Conservation (phyloP, 2,113 vertebrate genomes). For the Collichthys lucidus region DNA sequence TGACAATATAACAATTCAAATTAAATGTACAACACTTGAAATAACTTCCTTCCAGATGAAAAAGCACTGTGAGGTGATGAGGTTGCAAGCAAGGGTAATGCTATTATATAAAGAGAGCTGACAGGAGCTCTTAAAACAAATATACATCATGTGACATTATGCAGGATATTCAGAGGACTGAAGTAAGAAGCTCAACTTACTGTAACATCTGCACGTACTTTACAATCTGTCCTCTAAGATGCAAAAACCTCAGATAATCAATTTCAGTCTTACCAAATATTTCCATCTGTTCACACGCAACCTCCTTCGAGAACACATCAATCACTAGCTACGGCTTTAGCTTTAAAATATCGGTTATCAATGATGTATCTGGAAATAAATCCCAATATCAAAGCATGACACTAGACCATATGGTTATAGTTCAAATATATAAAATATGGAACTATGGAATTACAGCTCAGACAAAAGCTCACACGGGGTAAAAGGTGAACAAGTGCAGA, state of each 20-base stretch:
- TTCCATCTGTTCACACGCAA: not conserved
- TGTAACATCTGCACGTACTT: slow-evolving; percentile 1
- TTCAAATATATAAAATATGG: not conserved
- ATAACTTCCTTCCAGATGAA: no score
- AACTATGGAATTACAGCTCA: not conserved
- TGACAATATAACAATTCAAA: no score
- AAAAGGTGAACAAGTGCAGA: not conserved
- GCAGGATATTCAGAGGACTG: no score
- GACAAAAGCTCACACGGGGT: not conserved
- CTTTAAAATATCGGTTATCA: not conserved
- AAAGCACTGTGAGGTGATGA: no score
- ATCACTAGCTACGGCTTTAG: not conserved
- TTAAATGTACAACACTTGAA: no score
- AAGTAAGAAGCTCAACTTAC: not conserved
- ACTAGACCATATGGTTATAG: not conserved
- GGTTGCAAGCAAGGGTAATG: no score
- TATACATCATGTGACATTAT: no score
- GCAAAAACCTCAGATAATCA: not conserved
- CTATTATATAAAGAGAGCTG: no score
- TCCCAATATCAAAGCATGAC: not conserved
- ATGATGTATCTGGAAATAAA: not conserved
- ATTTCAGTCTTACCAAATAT: not conserved
- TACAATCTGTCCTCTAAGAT: not conserved
- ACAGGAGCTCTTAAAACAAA: no score
- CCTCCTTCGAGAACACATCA: not conserved